A percentile compares a stretch with the other conserved stretches of the same genome.
Conservation (phyloP, 2,888 invertebrate genomes). For the Apocheima hispidaria region DNA sequence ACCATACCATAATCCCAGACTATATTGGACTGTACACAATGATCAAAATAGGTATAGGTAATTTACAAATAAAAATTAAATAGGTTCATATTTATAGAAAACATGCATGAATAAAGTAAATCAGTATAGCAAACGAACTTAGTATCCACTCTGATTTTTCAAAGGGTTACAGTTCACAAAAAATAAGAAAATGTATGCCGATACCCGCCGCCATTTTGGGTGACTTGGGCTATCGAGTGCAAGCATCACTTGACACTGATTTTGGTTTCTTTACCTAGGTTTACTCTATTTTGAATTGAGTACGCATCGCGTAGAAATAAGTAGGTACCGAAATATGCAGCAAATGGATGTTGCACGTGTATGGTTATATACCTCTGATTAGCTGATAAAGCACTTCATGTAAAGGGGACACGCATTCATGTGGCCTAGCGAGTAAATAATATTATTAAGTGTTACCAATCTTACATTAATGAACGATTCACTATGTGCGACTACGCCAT, state of each 20-base stretch:
- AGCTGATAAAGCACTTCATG: slow-evolving; percentile 78
- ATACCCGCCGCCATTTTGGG: slow-evolving; percentile 63
- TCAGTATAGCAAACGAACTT: background rate
- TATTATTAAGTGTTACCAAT: slow-evolving; percentile 85
- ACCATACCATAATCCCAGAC: slow-evolving; percentile 10
- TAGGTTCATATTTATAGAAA: slow-evolving; percentile 1
- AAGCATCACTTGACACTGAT: slow-evolving; percentile 13
- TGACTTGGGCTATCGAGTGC: slow-evolving; percentile 14
- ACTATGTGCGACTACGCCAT: slow-evolving; percentile 87
- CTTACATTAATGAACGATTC: slow-evolving; percentile 86
- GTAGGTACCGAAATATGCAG: slow-evolving; percentile 57
- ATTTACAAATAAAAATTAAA: slow-evolving; percentile 2
- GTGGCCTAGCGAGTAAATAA: slow-evolving; percentile 80
- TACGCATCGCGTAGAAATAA: slow-evolving; percentile 35
- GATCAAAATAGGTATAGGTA: background rate
- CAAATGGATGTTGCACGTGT: slow-evolving; percentile 71
- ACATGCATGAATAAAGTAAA: slow-evolving; percentile 15
- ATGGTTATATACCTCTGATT: slow-evolving; percentile 56
- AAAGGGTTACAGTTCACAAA: slow-evolving; percentile 4
- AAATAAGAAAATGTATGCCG: background rate
- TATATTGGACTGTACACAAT: slow-evolving; percentile 16
- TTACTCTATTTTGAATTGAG: slow-evolving; percentile 1
- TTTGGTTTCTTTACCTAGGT: slow-evolving; percentile 18
- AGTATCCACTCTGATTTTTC: slow-evolving; percentile 1
- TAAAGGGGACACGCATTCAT: slow-evolving; percentile 80